Evolutionary conservation across 2,113 vertebrate species (phyloP).

Genomic region (Paramisgurnus dabryanus): DNA sequence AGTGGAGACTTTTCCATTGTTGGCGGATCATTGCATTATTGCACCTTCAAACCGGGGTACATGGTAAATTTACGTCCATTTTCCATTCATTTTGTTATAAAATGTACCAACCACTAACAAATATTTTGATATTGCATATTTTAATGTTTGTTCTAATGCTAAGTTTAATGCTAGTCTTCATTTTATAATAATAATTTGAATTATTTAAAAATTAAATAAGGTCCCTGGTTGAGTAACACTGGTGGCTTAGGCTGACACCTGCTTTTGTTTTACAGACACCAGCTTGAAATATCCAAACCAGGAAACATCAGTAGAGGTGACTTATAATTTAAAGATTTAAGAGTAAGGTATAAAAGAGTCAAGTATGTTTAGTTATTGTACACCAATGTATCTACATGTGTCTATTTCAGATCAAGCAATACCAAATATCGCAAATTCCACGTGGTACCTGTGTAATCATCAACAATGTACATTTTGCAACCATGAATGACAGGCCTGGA

Average conservation of each 20-base stretch:
- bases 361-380: background rate
- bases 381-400: background rate
- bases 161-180: no score
- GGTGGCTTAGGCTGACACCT: background rate
- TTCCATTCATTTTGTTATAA: no score
- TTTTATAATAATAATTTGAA: no score
- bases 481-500: background rate
- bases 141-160: no score
- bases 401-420: constrained; percentile 53
- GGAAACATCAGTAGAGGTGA: background rate
- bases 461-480: constrained; percentile 62
- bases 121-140: no score
- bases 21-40: constrained; percentile 34
- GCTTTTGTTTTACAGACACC: background rate
- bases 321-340: background rate
- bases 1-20: background rate
- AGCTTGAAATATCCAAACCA: background rate
- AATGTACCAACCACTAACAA: no score
- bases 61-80: background rate
- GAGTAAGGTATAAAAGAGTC: background rate
- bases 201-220: no score
- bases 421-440: constrained; percentile 57
- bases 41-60: background rate
- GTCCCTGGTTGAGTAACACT: no score
- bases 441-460: constrained; percentile 67